phyloP scores from a whole-genome alignment of 2,113 vertebrate genomes.

The Trachemys scripta region DNA sequence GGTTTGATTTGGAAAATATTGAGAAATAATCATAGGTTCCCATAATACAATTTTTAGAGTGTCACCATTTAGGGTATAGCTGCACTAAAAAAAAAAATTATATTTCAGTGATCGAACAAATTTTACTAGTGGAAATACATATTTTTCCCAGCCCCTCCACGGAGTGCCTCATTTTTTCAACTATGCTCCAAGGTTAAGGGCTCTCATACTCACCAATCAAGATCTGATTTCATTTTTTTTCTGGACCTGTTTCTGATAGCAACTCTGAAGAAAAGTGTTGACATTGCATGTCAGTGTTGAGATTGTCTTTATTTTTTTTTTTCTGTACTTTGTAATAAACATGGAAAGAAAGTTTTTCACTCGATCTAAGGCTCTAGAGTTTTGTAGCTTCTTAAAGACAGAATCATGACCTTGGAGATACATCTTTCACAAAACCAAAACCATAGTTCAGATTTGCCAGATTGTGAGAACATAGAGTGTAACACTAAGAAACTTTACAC shows the following conservation, averaged over 20 bases:
- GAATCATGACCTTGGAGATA: background rate
- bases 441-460: background rate
- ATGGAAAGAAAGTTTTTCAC: background rate
- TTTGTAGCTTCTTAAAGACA: slow-evolving; percentile 8
- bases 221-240: slow-evolving; percentile 4
- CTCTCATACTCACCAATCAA: background rate
- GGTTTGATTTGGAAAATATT: background rate
- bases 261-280: slow-evolving; percentile 4
- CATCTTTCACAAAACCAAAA: rapidly evolving
- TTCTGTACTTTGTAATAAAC: slow-evolving; percentile 26
- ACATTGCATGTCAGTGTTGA: background rate
- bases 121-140: background rate
- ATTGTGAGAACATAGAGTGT: too few species aligned
- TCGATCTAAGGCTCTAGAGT: background rate
- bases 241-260: background rate
- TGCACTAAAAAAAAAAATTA: background rate
- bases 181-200: slow-evolving; percentile 17
- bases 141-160: background rate
- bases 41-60: background rate
- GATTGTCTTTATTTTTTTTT: background rate
- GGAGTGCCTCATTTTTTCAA: background rate
- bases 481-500: background rate
- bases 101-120: background rate
- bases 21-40: background rate
- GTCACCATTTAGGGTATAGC: background rate